phyloP scores from a whole-genome alignment of 2,113 vertebrate species.

The Lagopus leucura region DNA sequence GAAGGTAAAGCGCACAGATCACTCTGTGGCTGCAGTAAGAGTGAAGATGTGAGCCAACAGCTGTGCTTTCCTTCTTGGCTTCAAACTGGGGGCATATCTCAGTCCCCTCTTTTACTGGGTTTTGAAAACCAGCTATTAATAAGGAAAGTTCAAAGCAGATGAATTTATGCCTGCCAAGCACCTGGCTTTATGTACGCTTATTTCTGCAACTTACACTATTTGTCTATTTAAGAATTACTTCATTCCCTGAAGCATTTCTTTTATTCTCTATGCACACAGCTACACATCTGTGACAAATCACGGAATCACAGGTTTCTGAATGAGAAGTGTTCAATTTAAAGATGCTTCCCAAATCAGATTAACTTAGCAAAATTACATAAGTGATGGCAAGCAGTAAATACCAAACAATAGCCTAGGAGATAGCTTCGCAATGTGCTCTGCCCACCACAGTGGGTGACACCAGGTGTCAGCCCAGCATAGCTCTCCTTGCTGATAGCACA shows the following conservation, averaged over 20 bases:
- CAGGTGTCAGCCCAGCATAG: neutral
- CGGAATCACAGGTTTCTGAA: neutral
- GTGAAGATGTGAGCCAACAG: rapidly evolving
- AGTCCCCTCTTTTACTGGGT: neutral
- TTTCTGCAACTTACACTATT: neutral
- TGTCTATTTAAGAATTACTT: neutral
- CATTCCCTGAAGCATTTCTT: neutral
- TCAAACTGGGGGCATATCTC: neutral
- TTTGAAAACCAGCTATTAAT: neutral
- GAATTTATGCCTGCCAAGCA: neutral
- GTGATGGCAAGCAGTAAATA: neutral
- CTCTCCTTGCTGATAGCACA: neutral
- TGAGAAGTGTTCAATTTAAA: neutral
- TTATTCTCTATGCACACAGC: neutral
- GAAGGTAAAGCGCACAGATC: neutral
- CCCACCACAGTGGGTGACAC: neutral
- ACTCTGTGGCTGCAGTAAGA: neutral
- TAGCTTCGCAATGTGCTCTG: neutral
- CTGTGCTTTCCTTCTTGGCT: neutral
- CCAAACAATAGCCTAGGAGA: neutral
- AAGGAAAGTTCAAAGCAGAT: neutral
- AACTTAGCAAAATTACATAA: neutral
- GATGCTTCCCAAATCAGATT: neutral
- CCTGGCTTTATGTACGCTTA: neutral
- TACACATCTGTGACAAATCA: neutral